A percentile compares a stretch with the other conserved stretches of the same genome.
Conservation (phyloP, 2,888 invertebrate genomes). For the Lithophane semibrunnea region DNA sequence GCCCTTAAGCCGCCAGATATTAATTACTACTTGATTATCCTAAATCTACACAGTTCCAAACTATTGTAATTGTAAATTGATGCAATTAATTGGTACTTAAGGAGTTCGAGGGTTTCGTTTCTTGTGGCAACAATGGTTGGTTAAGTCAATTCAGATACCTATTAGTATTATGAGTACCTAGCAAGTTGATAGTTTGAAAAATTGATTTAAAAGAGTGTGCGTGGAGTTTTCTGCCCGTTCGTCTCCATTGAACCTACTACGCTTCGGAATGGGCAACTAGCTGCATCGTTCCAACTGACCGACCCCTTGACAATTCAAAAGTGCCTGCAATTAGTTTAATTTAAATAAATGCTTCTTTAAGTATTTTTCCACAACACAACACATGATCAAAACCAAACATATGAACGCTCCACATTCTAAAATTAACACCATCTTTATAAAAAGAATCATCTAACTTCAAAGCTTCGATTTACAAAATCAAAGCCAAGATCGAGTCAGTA, state of each 20-base stretch:
- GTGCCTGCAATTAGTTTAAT: no score
- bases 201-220: no score
- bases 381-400: background rate
- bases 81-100: conserved; percentile 56
- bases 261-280: no score
- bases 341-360: no score
- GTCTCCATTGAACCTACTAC: no score
- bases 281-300: no score
- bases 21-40: conserved; percentile 65
- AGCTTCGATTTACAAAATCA: conserved; percentile 10
- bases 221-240: no score
- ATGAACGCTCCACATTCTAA: background rate
- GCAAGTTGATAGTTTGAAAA: no score
- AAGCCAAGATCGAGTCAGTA: conserved; percentile 28
- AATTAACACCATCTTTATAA: background rate
- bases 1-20: conserved; percentile 56
- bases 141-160: background rate
- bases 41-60: conserved; percentile 46
- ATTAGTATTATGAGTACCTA: background rate
- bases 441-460: background rate
- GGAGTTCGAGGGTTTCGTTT: conserved; percentile 22
- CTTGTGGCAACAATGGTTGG: conserved; percentile 4
- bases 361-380: background rate
- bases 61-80: conserved; percentile 59
- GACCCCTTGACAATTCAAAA: no score